Percentiles rank a stretch among this genome's conserved stretches.
Conservation (phyloP, 1,140 invertebrate genomes). For the Drosophila hydei region DNA sequence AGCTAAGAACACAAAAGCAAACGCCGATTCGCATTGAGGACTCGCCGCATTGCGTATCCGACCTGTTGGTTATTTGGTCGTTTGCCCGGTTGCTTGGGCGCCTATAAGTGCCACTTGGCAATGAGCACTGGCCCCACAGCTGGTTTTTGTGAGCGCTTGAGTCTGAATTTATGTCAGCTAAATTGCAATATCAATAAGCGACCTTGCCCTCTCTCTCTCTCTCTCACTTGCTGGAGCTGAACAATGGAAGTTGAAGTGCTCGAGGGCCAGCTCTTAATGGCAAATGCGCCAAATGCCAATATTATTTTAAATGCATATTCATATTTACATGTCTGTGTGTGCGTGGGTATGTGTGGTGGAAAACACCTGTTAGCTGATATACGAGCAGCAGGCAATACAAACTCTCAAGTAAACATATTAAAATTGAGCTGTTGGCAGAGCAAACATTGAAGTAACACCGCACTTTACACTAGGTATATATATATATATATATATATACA, state of each 20-base stretch:
- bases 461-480: background rate
- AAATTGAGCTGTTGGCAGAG: constrained; percentile 45
- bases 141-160: constrained; percentile 5
- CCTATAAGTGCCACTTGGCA: constrained; percentile 32
- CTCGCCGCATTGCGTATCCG: constrained; percentile 39
- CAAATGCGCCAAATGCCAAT: constrained; percentile 20
- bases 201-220: background rate
- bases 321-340: background rate
- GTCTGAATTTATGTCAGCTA: constrained; percentile 60
- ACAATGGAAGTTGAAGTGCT: constrained; percentile 16
- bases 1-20: constrained; percentile 29
- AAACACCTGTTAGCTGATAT: constrained; percentile 18
- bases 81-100: constrained; percentile 4
- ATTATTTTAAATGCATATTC: constrained; percentile 23
- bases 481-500: background rate
- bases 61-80: constrained; percentile 38
- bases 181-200: constrained; percentile 74
- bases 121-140: background rate
- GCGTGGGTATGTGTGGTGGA: background rate
- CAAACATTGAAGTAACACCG: constrained; percentile 36
- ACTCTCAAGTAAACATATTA: constrained; percentile 45
- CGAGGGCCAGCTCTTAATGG: constrained; percentile 23
- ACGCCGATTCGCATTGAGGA: constrained; percentile 32
- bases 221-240: background rate
- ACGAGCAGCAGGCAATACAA: constrained; percentile 17